A percentile compares a stretch with the other conserved stretches of the same genome.
Conservation (phyloP, 2,888 invertebrate genomes). For the Deilephila porcellus region DNA sequence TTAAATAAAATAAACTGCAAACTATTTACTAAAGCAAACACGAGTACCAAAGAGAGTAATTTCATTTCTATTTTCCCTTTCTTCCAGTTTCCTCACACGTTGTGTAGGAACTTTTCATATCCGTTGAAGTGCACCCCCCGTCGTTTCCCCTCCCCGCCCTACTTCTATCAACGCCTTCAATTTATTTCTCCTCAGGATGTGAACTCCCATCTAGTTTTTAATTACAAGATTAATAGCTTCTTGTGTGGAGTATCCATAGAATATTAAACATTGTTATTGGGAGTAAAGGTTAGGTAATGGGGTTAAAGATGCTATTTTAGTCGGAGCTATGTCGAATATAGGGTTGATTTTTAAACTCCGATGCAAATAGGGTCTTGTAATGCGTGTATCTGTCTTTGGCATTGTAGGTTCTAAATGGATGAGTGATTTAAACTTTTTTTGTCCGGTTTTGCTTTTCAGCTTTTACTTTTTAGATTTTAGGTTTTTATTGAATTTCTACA, state of each 20-base stretch:
- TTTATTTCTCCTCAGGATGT: conserved; percentile 27
- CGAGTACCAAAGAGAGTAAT: neutral
- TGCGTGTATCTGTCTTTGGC: no score
- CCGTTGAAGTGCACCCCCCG: conserved; percentile 1
- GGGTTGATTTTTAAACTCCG: no score
- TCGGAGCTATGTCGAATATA: no score
- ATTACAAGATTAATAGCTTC: conserved; percentile 21
- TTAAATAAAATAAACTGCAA: no score
- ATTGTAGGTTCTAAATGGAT: no score
- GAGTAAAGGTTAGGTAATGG: neutral
- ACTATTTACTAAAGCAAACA: neutral
- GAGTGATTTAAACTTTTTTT: no score
- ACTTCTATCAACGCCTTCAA: conserved; percentile 19
- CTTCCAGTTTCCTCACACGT: neutral
- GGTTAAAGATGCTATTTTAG: no score
- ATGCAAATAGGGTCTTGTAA: no score
- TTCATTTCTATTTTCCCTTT: neutral
- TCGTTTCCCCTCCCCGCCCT: neutral
- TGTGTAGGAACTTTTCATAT: conserved; percentile 16
- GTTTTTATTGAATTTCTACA: no score
- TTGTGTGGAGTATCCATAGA: neutral
- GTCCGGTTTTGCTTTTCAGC: no score
- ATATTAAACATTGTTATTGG: neutral
- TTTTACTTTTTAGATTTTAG: no score
- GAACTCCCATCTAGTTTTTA: conserved; percentile 25